These are phyloP conservation scores for Parnassius smintheus DNA, from an alignment of 2,888 invertebrate genomes.

Conservation along the genomic window DNA sequence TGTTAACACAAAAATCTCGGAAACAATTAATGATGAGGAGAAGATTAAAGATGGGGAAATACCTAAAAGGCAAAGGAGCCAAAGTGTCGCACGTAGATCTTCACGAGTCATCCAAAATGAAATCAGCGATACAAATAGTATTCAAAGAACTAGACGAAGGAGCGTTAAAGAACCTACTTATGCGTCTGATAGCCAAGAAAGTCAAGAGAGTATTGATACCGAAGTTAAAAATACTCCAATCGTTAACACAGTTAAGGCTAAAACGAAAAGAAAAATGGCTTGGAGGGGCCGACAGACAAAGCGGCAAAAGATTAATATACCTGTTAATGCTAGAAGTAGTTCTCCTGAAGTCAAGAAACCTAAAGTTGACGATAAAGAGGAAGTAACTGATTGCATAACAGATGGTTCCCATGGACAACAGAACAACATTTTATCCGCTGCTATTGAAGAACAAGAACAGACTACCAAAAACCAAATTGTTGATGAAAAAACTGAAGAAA, in stretches of 20 bases:
- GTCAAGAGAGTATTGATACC: conserved; percentile 57
- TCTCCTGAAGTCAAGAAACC: conserved; percentile 61
- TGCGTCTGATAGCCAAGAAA: conserved; percentile 71
- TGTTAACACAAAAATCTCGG: conserved; percentile 55
- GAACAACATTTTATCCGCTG: conserved; percentile 31
- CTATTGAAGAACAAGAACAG: conserved; percentile 33
- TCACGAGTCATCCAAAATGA: conserved; percentile 54
- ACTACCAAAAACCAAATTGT: conserved; percentile 43
- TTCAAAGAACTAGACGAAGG: conserved; percentile 49
- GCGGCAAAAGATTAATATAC: conserved; percentile 52
- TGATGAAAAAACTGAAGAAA: conserved; percentile 52
- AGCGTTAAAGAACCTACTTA: conserved; percentile 54
- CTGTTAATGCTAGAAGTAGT: conserved; percentile 36
- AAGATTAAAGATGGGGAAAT: conserved; percentile 53
- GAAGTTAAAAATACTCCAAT: conserved; percentile 40
- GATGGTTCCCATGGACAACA: conserved; percentile 55
- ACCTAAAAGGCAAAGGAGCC: conserved; percentile 60
- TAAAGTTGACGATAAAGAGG: conserved; percentile 48
- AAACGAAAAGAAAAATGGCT: conserved; percentile 70
- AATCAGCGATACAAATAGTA: conserved; percentile 37
- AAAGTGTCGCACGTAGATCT: conserved; percentile 61
- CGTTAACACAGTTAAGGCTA: conserved; percentile 45
- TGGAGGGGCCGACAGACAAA: conserved; percentile 76
- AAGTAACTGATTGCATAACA: conserved; percentile 50
- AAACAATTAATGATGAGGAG: conserved; percentile 52